Evolutionary conservation across 92 coral and sea anemone genomes (phyloP).

Genomic region (Epizoanthus illoricatus): DNA sequence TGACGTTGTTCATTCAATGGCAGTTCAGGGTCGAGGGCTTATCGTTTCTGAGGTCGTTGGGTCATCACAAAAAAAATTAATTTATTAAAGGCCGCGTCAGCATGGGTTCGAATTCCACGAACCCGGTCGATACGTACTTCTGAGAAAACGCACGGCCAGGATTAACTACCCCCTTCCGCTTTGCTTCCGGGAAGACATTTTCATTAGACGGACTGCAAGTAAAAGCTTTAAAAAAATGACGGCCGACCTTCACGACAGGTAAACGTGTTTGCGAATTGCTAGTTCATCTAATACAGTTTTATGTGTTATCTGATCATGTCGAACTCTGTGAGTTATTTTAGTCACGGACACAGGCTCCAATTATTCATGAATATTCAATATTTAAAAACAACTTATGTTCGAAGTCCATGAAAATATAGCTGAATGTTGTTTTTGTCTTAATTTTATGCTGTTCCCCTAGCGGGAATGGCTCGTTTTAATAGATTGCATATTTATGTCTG

Average conservation of each 20-base stretch:
- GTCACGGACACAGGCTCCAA: too few relatives aligned
- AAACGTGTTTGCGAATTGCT: background rate
- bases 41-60: background rate
- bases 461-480: too few relatives aligned
- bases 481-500: too few relatives aligned
- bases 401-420: too few relatives aligned
- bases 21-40: too few relatives aligned
- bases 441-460: too few relatives aligned
- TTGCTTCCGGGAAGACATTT: background rate
- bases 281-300: background rate
- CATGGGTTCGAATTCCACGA: background rate
- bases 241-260: background rate
- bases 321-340: too few relatives aligned
- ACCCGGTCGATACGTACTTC: background rate
- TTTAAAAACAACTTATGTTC: too few relatives aligned
- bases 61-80: background rate
- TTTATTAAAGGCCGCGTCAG: background rate
- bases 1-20: too few relatives aligned
- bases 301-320: background rate
- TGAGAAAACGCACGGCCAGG: background rate
- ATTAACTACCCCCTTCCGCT: background rate
- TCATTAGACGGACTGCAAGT: conserved; percentile 23
- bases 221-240: background rate
- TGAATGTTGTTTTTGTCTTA: too few relatives aligned
- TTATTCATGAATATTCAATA: too few relatives aligned